Evolutionary conservation across 2,113 vertebrate genomes (phyloP).

Genomic region (Eulemur macaco): DNA sequence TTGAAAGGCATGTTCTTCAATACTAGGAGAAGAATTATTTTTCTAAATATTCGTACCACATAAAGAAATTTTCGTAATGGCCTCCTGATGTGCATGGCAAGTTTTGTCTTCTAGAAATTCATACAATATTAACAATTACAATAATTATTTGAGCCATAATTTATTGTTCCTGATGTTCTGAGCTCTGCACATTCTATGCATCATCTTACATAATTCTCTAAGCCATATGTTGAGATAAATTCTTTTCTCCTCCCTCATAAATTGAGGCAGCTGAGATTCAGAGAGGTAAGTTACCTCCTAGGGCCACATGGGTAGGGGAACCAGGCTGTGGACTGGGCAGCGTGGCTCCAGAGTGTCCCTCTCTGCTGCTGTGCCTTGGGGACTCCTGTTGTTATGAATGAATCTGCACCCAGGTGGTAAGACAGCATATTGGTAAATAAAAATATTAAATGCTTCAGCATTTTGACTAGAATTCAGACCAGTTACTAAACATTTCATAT

Average conservation of each 20-base stretch:
- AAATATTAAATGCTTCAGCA: background rate
- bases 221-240: background rate
- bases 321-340: too few species aligned
- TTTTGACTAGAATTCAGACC: background rate
- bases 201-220: background rate
- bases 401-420: accelerated
- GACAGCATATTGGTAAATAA: background rate
- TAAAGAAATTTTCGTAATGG: background rate
- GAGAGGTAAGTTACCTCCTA: too few species aligned
- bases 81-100: background rate
- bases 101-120: background rate
- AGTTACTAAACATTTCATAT: background rate
- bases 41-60: background rate
- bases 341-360: background rate
- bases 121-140: background rate
- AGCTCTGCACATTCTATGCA: background rate
- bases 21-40: background rate
- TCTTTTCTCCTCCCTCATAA: background rate
- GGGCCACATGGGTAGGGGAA: background rate
- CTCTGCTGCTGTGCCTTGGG: accelerated
- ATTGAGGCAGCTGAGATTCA: background rate
- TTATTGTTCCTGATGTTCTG: background rate
- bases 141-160: background rate
- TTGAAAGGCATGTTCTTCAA: background rate
- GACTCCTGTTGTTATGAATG: background rate